A percentile compares a stretch with the other conserved stretches of the same genome.
Evolutionary conservation across 2,797 vertebrate genomes (phyloP).

Genomic region (Sebastes flavidus): DNA sequence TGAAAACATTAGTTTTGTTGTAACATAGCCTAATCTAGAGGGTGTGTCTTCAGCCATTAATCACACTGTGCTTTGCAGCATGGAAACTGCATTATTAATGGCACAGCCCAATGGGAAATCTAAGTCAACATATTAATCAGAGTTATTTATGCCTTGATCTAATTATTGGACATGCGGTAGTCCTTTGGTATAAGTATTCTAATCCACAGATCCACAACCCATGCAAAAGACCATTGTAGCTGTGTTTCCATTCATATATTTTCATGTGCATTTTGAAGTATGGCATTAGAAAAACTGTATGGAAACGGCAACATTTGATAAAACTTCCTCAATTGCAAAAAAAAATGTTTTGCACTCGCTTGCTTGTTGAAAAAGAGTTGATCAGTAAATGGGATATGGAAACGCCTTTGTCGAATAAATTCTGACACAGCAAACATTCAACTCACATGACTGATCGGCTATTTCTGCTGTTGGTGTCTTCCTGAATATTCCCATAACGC

Average conservation of each 20-base stretch:
- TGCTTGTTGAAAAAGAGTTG: too few relatives aligned
- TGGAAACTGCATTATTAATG: not conserved
- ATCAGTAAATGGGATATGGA: too few relatives aligned
- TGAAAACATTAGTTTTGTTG: not conserved
- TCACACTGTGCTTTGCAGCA: not conserved
- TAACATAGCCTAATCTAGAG: not conserved
- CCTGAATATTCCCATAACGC: not conserved
- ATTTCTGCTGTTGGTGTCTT: accelerated
- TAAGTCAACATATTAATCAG: not conserved
- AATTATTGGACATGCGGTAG: not conserved
- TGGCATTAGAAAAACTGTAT: too few relatives aligned
- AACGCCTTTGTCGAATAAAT: not conserved
- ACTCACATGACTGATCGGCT: too few relatives aligned
- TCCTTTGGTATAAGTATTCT: not conserved
- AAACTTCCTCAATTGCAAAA: too few relatives aligned
- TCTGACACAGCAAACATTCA: not conserved
- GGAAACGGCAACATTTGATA: too few relatives aligned
- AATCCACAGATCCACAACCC: not conserved
- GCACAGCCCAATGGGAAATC: not conserved
- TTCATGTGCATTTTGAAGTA: too few relatives aligned
- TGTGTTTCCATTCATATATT: not conserved
- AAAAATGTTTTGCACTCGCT: too few relatives aligned
- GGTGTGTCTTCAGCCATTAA: not conserved
- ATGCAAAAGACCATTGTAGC: not conserved
- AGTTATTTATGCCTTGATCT: not conserved